Conservation (phyloP, 2,113 vertebrate species). For the Onychostoma macrolepis region DNA sequence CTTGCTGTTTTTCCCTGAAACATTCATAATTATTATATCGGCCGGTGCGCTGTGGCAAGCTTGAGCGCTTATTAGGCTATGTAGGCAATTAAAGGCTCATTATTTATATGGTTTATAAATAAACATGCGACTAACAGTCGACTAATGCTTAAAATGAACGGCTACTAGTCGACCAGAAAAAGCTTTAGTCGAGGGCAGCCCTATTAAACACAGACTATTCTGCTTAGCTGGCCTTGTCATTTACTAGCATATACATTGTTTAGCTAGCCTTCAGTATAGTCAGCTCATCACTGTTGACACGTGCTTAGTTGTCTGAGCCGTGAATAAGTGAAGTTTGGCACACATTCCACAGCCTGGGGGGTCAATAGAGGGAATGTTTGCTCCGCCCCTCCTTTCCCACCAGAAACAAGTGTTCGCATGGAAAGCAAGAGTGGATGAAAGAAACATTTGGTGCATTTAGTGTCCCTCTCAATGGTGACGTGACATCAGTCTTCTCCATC, state of each 20-base stretch:
- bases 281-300: slow-evolving; percentile 23
- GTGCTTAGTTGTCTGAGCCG: slow-evolving; percentile 39
- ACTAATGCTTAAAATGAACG: no score
- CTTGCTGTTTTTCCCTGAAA: no score
- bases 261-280: not conserved
- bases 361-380: slow-evolving; percentile 56
- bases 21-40: no score
- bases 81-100: no score
- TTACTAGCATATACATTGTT: not conserved
- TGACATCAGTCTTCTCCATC: slow-evolving; percentile 28
- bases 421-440: slow-evolving; percentile 56
- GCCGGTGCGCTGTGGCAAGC: no score
- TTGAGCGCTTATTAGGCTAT: no score
- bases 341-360: slow-evolving; percentile 42
- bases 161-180: no score
- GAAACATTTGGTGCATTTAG: slow-evolving; percentile 52
- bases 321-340: slow-evolving; percentile 52
- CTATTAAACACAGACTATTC: not conserved
- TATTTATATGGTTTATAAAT: no score
- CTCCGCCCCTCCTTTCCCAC: slow-evolving; percentile 47
- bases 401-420: slow-evolving; percentile 46
- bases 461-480: slow-evolving; percentile 7
- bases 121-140: no score
- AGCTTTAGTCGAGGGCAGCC: no score
- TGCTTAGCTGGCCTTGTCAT: not conserved